phyloP scores from a whole-genome alignment of 1,140 invertebrate species.

The Cataglyphis hispanica region DNA sequence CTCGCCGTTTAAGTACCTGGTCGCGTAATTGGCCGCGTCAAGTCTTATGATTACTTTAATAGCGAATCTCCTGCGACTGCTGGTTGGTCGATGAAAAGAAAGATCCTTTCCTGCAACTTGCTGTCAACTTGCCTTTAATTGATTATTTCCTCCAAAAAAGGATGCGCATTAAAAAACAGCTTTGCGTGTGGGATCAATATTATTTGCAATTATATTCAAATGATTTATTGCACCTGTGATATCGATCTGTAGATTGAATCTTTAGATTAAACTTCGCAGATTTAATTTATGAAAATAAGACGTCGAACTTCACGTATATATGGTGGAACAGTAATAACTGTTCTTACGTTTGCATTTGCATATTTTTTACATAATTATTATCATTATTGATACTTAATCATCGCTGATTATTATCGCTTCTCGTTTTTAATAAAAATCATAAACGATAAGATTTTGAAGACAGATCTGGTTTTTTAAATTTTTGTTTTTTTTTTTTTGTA shows the following conservation, averaged over 20 bases:
- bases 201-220: background rate
- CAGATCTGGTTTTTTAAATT: background rate
- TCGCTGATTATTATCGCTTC: background rate
- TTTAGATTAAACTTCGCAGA: background rate
- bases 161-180: background rate
- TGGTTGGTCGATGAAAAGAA: constrained; percentile 42
- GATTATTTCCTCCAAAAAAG: constrained; percentile 37
- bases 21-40: constrained; percentile 30
- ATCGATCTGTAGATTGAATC: too few relatives aligned
- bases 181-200: constrained; percentile 3
- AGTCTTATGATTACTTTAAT: constrained; percentile 55
- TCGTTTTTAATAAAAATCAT: background rate
- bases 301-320: background rate
- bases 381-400: background rate
- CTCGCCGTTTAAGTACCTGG: constrained; percentile 24
- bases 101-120: constrained; percentile 29
- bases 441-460: constrained; percentile 4
- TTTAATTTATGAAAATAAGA: constrained; percentile 2
- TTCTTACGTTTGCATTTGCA: background rate
- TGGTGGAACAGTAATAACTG: background rate
- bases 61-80: constrained; percentile 26
- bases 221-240: background rate
- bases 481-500: background rate
- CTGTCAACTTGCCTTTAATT: constrained; percentile 15
- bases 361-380: constrained; percentile 5